Evolutionary conservation across 2,113 vertebrate genomes (phyloP).

Genomic region (Cebus imitator): DNA sequence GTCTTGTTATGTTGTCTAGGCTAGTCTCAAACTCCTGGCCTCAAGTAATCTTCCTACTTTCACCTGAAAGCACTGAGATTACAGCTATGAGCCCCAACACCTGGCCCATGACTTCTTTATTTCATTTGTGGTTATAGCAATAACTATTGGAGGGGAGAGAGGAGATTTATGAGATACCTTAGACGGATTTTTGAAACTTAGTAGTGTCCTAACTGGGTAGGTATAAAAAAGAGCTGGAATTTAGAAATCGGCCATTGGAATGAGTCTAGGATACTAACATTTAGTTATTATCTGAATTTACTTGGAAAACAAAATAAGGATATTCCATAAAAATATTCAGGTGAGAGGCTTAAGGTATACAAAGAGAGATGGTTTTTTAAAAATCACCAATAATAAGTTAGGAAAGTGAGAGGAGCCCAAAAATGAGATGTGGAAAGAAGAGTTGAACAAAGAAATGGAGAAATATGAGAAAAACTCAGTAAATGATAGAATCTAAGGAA

Average conservation of each 20-base stretch:
- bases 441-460: not conserved
- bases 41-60: too few relatives aligned
- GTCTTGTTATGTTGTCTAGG: too few relatives aligned
- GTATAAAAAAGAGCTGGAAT: not conserved
- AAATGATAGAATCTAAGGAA: not conserved
- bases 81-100: too few relatives aligned
- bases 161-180: not conserved
- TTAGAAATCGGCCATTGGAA: not conserved
- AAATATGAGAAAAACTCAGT: not conserved
- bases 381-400: not conserved
- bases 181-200: not conserved
- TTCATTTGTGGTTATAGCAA: not conserved
- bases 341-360: not conserved
- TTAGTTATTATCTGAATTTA: not conserved
- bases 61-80: too few relatives aligned
- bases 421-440: not conserved
- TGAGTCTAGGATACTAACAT: not conserved
- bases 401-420: not conserved
- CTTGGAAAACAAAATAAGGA: not conserved
- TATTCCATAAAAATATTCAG: not conserved
- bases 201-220: not conserved
- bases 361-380: not conserved
- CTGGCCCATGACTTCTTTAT: not conserved
- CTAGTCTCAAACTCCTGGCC: too few relatives aligned
- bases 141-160: not conserved